These are phyloP conservation scores for Aphelinus atriplicis DNA, from an alignment of 1,140 invertebrate genomes.

Conservation along the genomic window DNA sequence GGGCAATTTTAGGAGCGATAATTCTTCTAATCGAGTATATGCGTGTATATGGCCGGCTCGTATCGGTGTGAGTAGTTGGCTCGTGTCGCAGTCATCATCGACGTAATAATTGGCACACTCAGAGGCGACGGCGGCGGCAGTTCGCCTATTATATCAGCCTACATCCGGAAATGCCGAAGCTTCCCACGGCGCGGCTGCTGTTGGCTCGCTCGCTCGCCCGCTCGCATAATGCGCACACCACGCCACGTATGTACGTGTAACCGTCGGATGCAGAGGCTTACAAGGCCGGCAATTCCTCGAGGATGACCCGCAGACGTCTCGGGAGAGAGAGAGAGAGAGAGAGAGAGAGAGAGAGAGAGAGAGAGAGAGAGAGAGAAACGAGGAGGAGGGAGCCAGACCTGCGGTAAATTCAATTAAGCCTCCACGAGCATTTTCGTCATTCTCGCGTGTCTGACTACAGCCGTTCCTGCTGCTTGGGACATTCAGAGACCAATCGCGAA, in stretches of 20 bases:
- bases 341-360: too few species aligned
- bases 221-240: background rate
- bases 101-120: constrained; percentile 42
- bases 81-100: too few species aligned
- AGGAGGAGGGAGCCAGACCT: background rate
- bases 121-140: too few species aligned
- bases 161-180: constrained; percentile 57
- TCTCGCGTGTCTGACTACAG: background rate
- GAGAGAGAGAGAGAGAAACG: too few species aligned
- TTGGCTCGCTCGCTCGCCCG: background rate
- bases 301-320: constrained; percentile 4
- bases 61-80: too few species aligned
- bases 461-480: too few species aligned
- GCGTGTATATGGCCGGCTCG: too few species aligned
- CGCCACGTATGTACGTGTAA: background rate
- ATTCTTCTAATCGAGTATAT: too few species aligned
- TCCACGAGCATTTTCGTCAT: background rate
- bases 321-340: background rate
- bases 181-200: constrained; percentile 46
- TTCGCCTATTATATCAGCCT: constrained; percentile 54
- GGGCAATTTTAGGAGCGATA: too few species aligned
- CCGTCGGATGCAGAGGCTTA: too few species aligned
- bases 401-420: constrained; percentile 19
- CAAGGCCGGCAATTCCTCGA: constrained; percentile 7
- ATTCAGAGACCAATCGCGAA: too few species aligned